phyloP scores from a whole-genome alignment of 2,797 vertebrate species.

The Falco rusticolus region DNA sequence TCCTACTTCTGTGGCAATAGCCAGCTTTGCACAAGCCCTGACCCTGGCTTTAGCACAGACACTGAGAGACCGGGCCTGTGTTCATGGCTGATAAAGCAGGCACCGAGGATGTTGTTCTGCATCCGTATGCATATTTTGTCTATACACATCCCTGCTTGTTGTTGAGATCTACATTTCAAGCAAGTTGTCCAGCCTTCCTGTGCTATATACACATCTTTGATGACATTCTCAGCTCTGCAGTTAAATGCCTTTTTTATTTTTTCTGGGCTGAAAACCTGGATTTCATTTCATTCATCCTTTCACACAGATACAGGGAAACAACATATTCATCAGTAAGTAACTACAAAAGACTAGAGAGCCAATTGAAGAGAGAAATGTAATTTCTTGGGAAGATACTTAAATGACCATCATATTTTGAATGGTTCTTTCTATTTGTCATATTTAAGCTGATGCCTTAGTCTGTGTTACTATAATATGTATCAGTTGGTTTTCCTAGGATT shows the following conservation, averaged over 20 bases:
- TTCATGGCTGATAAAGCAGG: not conserved
- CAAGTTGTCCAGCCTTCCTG: not conserved
- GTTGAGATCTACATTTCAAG: not conserved
- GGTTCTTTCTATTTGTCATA: not conserved
- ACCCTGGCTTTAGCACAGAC: not conserved
- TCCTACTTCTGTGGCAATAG: not conserved
- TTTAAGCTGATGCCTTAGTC: not conserved
- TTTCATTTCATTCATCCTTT: slow-evolving; percentile 14
- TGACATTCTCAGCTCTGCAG: not conserved
- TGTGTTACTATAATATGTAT: not conserved
- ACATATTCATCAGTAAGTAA: not conserved
- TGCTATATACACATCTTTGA: not conserved
- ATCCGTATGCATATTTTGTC: not conserved
- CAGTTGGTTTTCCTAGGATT: not conserved
- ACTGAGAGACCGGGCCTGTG: accelerated
- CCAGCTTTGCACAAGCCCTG: not conserved
- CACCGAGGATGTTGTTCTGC: not conserved
- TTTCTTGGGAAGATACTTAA: slow-evolving; percentile 10
- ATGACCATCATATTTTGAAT: not conserved
- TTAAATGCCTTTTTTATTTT: not conserved
- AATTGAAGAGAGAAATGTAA: slow-evolving; percentile 27
- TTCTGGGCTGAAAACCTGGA: not conserved
- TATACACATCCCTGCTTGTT: not conserved
- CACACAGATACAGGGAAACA: not conserved
- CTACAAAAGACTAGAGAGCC: not conserved